These are phyloP conservation scores for Scaptomyza hsui DNA, from an alignment of 1,140 invertebrate genomes.

Conservation along the genomic window DNA sequence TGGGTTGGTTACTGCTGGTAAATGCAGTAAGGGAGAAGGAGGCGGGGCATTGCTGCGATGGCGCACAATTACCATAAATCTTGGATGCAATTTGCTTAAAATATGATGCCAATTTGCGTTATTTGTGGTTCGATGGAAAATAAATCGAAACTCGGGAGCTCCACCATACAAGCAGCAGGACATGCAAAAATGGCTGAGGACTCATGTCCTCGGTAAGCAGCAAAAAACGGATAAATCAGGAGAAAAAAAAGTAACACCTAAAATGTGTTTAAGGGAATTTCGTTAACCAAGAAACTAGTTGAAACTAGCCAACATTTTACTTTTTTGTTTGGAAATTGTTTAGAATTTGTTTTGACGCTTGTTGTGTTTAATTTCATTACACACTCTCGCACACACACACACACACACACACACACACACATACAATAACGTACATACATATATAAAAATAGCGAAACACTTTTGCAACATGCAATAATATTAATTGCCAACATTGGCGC, in stretches of 20 bases:
- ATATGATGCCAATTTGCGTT: slow-evolving; percentile 83
- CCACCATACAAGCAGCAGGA: slow-evolving; percentile 30
- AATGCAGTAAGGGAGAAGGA: neutral
- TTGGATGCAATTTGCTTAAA: slow-evolving; percentile 82
- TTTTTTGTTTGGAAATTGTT: slow-evolving; percentile 57
- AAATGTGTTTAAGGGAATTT: neutral
- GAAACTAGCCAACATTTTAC: slow-evolving; percentile 23
- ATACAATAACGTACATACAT: slow-evolving; percentile 10
- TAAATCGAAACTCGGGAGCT: slow-evolving; percentile 68
- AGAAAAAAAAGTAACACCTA: neutral
- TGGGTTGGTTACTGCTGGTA: neutral
- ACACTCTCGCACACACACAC: slow-evolving; percentile 37
- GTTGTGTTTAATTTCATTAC: slow-evolving; percentile 79
- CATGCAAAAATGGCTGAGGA: slow-evolving; percentile 12
- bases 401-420: slow-evolving; percentile 13
- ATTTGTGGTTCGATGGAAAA: slow-evolving; percentile 82
- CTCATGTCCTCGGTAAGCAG: slow-evolving; percentile 3
- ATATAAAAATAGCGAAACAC: slow-evolving; percentile 19
- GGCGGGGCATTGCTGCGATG: slow-evolving; percentile 57
- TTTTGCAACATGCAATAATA: slow-evolving; percentile 74
- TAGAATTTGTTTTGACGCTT: slow-evolving; percentile 73
- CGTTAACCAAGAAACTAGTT: neutral
- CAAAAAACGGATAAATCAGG: neutral
- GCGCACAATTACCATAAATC: slow-evolving; percentile 82
- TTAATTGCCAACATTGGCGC: slow-evolving; percentile 78